These are phyloP conservation scores for Sphyrna mokarran DNA, from an alignment of 2,113 vertebrate species.

Conservation along the genomic window DNA sequence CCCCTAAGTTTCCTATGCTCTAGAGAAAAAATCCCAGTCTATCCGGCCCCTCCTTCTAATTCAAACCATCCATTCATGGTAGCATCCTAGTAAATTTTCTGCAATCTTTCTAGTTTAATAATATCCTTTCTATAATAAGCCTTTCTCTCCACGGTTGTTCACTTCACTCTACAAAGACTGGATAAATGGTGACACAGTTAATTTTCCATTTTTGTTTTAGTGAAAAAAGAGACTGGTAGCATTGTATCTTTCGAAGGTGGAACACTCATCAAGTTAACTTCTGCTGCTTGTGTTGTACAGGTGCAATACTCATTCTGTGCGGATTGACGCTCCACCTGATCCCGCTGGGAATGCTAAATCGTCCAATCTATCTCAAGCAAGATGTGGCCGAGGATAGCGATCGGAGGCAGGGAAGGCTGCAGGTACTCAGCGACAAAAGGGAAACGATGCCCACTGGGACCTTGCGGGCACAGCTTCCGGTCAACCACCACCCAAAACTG, in stretches of 20 bases:
- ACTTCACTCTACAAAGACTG: not conserved
- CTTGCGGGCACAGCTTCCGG: not conserved
- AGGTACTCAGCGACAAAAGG: not conserved
- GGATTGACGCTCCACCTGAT: constrained; percentile 35
- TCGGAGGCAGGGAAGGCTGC: not conserved
- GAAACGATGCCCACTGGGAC: not conserved
- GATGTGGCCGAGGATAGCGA: not conserved
- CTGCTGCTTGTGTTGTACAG: not conserved
- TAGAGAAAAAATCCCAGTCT: too few species aligned
- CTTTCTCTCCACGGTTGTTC: not conserved
- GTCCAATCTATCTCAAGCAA: constrained; percentile 32
- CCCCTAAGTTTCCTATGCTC: too few species aligned
- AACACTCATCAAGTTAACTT: not conserved
- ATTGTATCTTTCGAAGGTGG: not conserved
- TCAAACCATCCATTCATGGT: too few species aligned
- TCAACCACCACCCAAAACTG: not conserved
- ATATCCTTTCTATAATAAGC: too few species aligned
- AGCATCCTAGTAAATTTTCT: too few species aligned
- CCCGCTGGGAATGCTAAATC: constrained; percentile 36
- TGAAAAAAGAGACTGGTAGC: not conserved
- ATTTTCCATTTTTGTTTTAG: not conserved
- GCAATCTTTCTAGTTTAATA: too few species aligned
- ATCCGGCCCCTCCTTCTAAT: too few species aligned
- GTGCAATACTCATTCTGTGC: constrained; percentile 27
- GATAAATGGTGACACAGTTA: not conserved